phyloP scores from a whole-genome alignment of 2,113 vertebrate species.

The Cephalophus harveyi region DNA sequence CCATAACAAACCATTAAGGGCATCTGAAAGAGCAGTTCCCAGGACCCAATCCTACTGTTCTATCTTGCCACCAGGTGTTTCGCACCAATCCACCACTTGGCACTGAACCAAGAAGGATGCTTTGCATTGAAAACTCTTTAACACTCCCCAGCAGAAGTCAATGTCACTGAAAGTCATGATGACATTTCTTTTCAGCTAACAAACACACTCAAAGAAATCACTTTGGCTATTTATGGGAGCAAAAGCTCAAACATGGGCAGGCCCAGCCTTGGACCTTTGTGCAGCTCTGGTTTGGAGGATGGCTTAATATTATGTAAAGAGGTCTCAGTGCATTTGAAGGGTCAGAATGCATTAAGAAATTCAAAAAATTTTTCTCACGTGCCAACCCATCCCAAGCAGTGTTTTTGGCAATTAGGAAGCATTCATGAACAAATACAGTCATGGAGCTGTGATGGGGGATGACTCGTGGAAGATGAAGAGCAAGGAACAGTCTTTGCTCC shows the following conservation, averaged over 20 bases:
- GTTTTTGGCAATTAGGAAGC: background rate
- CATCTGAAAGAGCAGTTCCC: background rate
- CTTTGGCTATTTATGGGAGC: background rate
- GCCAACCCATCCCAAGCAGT: background rate
- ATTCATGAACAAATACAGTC: background rate
- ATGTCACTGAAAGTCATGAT: constrained; percentile 4
- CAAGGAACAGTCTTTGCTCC: background rate
- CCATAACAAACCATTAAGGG: background rate
- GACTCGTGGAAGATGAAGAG: background rate
- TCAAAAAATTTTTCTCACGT: background rate
- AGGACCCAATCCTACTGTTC: background rate
- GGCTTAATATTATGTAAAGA: background rate
- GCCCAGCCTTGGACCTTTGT: background rate
- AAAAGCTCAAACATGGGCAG: background rate
- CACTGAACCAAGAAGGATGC: constrained; percentile 22
- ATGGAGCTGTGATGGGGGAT: background rate
- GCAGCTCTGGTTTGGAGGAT: background rate
- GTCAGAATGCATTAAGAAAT: background rate
- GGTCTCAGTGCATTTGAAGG: background rate
- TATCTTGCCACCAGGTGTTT: background rate
- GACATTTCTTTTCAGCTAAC: background rate
- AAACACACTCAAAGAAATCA: background rate
- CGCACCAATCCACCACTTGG: background rate
- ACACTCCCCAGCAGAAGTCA: constrained; percentile 5
- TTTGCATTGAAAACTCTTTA: constrained; percentile 1